phyloP scores from a whole-genome alignment of 2,888 invertebrate genomes.

The Cerceris ruficornis region DNA sequence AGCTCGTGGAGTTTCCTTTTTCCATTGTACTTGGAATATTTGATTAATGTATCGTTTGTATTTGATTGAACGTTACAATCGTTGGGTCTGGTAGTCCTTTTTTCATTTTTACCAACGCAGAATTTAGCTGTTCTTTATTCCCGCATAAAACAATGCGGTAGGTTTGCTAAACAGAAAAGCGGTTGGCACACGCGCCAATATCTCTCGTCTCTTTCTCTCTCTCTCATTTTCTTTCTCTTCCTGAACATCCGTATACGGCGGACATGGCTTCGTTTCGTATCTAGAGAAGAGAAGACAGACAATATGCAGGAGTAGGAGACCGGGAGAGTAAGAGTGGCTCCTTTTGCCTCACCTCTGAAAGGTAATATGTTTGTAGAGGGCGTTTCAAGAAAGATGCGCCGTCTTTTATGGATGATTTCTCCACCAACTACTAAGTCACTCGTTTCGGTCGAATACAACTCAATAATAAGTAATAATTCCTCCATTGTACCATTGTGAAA shows the following conservation, averaged over 20 bases:
- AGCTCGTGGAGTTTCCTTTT: no score
- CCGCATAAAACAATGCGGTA: constrained; percentile 39
- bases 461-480: no score
- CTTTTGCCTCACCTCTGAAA: constrained; percentile 51
- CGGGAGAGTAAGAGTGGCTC: constrained; percentile 39
- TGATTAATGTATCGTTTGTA: no score
- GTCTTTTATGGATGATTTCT: background rate
- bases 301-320: constrained; percentile 34
- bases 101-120: constrained; percentile 2
- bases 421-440: background rate
- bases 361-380: constrained; percentile 53
- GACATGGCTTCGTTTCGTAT: constrained; percentile 46
- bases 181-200: constrained; percentile 64
- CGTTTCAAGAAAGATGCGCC: constrained; percentile 57
- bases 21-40: no score
- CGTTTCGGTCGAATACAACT: background rate
- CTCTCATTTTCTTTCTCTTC: constrained; percentile 42
- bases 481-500: no score
- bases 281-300: constrained; percentile 29
- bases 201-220: constrained; percentile 22
- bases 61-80: no score
- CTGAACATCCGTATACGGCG: constrained; percentile 58
- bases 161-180: constrained; percentile 56
- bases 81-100: constrained; percentile 13
- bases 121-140: constrained; percentile 44